Evolutionary conservation across 2,113 vertebrate genomes (phyloP).

Genomic region (Lota lota): DNA sequence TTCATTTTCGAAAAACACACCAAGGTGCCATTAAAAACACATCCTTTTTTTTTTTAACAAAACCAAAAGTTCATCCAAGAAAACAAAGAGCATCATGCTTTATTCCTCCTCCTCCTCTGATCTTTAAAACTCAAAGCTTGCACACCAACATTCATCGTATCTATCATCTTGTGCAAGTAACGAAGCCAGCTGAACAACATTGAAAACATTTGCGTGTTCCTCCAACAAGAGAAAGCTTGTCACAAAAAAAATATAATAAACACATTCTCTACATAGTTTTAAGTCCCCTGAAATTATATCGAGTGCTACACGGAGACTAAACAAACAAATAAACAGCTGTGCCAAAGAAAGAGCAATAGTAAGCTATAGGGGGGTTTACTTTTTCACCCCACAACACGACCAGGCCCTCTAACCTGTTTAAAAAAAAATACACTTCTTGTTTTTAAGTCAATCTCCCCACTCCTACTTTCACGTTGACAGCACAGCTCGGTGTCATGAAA

Average conservation of each 20-base stretch:
- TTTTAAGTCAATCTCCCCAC: not conserved
- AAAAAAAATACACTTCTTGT: not conserved
- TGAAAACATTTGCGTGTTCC: constrained; percentile 72
- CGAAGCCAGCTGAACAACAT: constrained; percentile 65
- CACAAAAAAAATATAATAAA: constrained; percentile 54
- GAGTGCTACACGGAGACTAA: constrained; percentile 85
- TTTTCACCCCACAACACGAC: constrained; percentile 31
- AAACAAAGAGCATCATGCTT: constrained; percentile 58
- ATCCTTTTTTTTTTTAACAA: constrained; percentile 69
- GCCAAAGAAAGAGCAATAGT: constrained; percentile 57
- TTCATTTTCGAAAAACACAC: constrained; percentile 69
- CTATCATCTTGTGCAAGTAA: constrained; percentile 90
- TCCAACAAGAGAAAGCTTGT: constrained; percentile 86
- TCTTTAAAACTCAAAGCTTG: constrained; percentile 85
- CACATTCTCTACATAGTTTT: constrained; percentile 68
- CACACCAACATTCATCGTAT: constrained; percentile 93
- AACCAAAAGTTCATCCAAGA: constrained; percentile 80
- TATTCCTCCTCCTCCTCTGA: constrained; percentile 56
- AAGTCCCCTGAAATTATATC: constrained; percentile 65
- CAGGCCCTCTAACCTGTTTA: constrained; percentile 16
- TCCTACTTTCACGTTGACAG: not conserved
- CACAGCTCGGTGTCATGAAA: constrained; percentile 33
- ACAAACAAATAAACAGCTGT: constrained; percentile 77
- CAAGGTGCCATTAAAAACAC: constrained; percentile 55
- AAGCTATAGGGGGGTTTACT: constrained; percentile 39